phyloP scores from a whole-genome alignment of 2,113 vertebrate species.

The Potamarius usumacintae region DNA sequence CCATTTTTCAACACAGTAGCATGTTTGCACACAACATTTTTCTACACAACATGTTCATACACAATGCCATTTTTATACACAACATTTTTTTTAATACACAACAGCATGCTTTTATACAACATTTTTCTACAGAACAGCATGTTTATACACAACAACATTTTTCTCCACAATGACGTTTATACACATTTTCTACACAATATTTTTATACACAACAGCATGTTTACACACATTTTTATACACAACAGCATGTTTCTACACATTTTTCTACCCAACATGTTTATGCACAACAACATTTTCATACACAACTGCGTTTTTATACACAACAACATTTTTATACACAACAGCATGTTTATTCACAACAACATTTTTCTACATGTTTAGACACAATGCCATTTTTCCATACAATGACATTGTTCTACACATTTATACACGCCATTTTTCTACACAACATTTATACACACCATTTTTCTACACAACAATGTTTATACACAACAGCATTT shows the following conservation, averaged over 20 bases:
- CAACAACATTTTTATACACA: too few species aligned
- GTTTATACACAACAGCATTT: too few species aligned
- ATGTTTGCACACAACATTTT: neutral
- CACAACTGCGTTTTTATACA: neutral
- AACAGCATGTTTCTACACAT: neutral
- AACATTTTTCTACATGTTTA: too few species aligned
- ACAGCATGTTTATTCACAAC: too few species aligned
- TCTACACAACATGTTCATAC: too few species aligned
- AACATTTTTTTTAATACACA: too few species aligned
- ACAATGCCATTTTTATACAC: too few species aligned
- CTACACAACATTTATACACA: neutral
- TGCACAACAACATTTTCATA: neutral
- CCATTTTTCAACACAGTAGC: neutral
- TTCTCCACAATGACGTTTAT: too few species aligned
- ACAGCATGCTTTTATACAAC: neutral
- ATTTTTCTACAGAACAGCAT: neutral
- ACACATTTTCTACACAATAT: too few species aligned
- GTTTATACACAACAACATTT: neutral
- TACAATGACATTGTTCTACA: too few species aligned
- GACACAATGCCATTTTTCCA: too few species aligned
- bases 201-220: neutral
- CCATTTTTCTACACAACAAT: neutral
- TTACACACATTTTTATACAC: neutral
- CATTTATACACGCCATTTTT: neutral
- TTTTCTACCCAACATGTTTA: neutral